Evolutionary conservation across 2,113 vertebrate genomes (phyloP), one percentile per base, ranked within the genome.

Genomic region (Pungitius pungitius): DNA sequence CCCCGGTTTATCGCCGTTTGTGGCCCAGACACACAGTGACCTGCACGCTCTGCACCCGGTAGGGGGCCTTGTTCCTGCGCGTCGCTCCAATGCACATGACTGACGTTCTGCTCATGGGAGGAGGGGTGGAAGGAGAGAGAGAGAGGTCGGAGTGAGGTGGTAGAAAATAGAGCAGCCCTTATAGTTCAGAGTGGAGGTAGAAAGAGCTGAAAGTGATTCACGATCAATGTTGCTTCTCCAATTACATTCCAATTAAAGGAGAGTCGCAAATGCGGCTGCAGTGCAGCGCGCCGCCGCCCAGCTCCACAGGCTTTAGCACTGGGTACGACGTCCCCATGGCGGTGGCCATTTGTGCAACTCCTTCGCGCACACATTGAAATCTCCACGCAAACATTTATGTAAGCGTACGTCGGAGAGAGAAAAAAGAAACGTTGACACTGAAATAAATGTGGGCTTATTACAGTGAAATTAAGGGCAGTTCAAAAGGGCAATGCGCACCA

Each of bases 1-100:
- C 45, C 43, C 64, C 67, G 24, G 67, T 57, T 86, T 78, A 71
- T 71, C 37, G 71, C 68, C 60, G 83, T 82, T 86, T 77, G 60
- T 57, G 79, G 82, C 87, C 85, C 85, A 87, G 91, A 89, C 83
- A 59, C 80, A 85, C 89, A 91, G 89, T 93, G 93, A 94, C 92
- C 94, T 90, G 69, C 59, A 59, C 70, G 75, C 73, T 88, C 77
- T 40, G 59, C 82, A 69, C 85, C 85, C 88, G 84, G 87, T 78
- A 82, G 89, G 91, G 86, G 90, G 85, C 72, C 92, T 91, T 94
- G 93, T 93, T 93, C 88, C 89, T 88, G 80, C 59, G 90, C 79
- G 49, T 66, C 87, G 90, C 92, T 90, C 81, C 88, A 80, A 81
- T 91, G 92, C 92, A 93, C 93, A 93, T 91, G 90, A 93, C 89